These are phyloP conservation scores for Chelon labrosus DNA, from an alignment of 2,797 vertebrate genomes.

Conservation along the genomic window DNA sequence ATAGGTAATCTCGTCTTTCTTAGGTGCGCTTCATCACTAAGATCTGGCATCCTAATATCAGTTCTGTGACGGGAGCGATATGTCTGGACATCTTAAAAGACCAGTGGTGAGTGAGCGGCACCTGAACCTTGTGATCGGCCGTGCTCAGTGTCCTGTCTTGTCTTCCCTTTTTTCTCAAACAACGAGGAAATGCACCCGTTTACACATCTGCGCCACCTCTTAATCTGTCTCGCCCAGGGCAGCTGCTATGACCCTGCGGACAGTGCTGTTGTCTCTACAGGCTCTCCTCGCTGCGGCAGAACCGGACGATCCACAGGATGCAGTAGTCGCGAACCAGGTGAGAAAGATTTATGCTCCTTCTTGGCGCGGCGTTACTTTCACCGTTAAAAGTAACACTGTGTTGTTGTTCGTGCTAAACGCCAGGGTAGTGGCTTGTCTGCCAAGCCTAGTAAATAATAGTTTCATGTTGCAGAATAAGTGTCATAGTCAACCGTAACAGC, in stretches of 20 bases:
- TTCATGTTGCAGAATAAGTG: too few relatives aligned
- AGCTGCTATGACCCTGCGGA: constrained; percentile 98
- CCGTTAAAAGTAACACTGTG: too few relatives aligned
- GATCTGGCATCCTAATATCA: constrained; percentile 99
- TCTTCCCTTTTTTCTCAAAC: neutral
- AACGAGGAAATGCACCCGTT: neutral
- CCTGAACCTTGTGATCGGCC: neutral
- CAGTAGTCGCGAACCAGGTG: constrained; percentile 99
- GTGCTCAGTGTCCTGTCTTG: neutral
- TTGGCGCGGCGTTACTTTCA: neutral
- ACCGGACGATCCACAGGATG: constrained; percentile 98
- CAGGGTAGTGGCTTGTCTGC: too few relatives aligned
- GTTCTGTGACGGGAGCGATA: constrained; percentile 99
- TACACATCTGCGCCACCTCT: constrained; percentile 9
- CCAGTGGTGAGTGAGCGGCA: constrained; percentile 91
- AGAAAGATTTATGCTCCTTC: neutral
- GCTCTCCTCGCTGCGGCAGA: constrained; percentile 97
- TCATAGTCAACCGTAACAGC: too few relatives aligned
- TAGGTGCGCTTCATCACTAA: constrained; percentile 99
- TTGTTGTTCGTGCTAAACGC: too few relatives aligned
- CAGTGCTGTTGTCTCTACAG: constrained; percentile 98
- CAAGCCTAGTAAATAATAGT: too few relatives aligned
- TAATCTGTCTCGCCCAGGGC: constrained; percentile 86
- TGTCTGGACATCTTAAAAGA: constrained; percentile 99
- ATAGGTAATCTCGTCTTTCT: constrained; percentile 37